A percentile compares a stretch with the other conserved stretches of the same genome.
Conservation (phyloP, 2,113 vertebrate species). For the Gymnarchus niloticus region DNA sequence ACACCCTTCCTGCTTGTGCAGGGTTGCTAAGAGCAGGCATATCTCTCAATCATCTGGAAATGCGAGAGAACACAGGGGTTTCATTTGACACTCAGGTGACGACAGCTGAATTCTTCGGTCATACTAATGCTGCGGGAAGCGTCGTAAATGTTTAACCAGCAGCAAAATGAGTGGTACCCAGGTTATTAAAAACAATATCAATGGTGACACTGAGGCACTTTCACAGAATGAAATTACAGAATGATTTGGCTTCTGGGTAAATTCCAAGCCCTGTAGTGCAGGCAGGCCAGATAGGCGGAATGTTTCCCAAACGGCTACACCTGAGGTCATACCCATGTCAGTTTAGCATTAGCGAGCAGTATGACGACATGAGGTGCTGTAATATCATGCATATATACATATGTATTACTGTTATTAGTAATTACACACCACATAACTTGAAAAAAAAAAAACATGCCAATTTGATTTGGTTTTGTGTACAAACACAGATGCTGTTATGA, state of each 20-base stretch:
- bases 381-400: too few species aligned
- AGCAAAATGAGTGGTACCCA: not conserved
- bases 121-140: too few species aligned
- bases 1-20: not conserved
- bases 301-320: not conserved
- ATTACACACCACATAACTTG: too few species aligned
- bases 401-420: too few species aligned
- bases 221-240: not conserved
- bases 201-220: not conserved
- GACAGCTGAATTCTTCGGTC: not conserved
- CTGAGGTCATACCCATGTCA: not conserved
- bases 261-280: not conserved
- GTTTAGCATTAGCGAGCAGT: not conserved
- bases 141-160: not conserved
- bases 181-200: constrained; percentile 7
- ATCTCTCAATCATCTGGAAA: not conserved
- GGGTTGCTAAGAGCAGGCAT: not conserved
- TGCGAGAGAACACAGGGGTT: not conserved
- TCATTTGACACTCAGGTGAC: not conserved
- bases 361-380: too few species aligned
- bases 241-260: not conserved
- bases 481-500: too few species aligned
- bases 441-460: too few species aligned
- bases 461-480: too few species aligned
- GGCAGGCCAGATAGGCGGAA: not conserved